Percentiles rank a stretch among this genome's conserved stretches.
phyloP scores from a whole-genome alignment of 1,140 invertebrate genomes.

The Hermetia illucens region DNA sequence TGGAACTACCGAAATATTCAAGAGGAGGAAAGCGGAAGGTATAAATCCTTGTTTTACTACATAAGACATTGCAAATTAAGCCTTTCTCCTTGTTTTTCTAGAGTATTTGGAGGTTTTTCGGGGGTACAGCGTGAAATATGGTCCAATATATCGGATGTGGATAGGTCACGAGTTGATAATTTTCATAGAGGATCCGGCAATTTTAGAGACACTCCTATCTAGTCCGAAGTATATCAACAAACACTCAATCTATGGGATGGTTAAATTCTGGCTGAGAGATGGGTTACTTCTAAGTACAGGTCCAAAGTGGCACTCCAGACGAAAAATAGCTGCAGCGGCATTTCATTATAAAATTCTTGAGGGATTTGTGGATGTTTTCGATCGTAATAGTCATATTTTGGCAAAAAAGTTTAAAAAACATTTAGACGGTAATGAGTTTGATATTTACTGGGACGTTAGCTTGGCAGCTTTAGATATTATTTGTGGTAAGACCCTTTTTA shows the following conservation, averaged over 20 bases:
- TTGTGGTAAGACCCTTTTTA: conserved; percentile 2
- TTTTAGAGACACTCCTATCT: not conserved
- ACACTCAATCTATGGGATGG: conserved; percentile 33
- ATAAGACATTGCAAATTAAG: too few relatives aligned
- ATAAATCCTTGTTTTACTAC: too few relatives aligned
- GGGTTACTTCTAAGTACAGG: conserved; percentile 41
- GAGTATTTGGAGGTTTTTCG: too few relatives aligned
- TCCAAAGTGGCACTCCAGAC: too few relatives aligned
- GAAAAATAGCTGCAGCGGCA: conserved; percentile 46
- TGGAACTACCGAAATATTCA: too few relatives aligned
- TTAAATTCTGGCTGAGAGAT: conserved; percentile 46
- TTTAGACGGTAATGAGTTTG: too few relatives aligned
- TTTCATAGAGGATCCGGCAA: not conserved
- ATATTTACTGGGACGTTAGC: not conserved
- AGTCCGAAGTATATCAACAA: not conserved
- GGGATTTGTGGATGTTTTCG: conserved; percentile 54
- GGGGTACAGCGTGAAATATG: too few relatives aligned
- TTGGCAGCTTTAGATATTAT: conserved; percentile 1
- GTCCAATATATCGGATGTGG: too few relatives aligned
- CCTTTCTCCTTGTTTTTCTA: too few relatives aligned
- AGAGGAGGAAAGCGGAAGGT: too few relatives aligned
- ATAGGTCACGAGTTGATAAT: not conserved
- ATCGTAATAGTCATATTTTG: conserved; percentile 49
- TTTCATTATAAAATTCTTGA: conserved; percentile 68
- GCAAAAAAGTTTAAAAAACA: conserved; percentile 30